Percentiles rank a stretch among this genome's conserved stretches.
These are phyloP conservation scores for Babyrousa celebensis DNA, from an alignment of 2,797 vertebrate genomes.

Conservation along the genomic window DNA sequence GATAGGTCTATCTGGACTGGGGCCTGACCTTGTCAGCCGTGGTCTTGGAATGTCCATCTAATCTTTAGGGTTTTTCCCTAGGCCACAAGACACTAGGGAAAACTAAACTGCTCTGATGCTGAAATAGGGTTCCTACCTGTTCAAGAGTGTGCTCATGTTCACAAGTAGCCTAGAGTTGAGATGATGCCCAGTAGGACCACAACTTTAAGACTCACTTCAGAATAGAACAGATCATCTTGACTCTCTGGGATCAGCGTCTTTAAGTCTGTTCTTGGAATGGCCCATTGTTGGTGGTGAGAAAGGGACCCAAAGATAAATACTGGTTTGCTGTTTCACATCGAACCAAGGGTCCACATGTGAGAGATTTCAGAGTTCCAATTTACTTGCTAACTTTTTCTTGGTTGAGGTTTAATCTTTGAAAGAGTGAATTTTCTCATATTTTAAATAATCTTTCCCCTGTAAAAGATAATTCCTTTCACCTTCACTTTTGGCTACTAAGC, in stretches of 20 bases:
- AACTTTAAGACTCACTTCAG: neutral
- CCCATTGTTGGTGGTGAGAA: neutral
- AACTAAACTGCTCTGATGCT: neutral
- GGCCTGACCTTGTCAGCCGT: neutral
- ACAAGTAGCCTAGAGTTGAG: neutral
- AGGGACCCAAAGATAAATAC: neutral
- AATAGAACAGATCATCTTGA: neutral
- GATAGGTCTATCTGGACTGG: neutral
- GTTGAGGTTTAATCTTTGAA: conserved; percentile 51
- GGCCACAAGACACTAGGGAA: neutral
- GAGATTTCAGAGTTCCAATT: conserved; percentile 28
- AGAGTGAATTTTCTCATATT: conserved; percentile 44
- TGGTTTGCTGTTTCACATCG: neutral
- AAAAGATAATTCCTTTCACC: conserved; percentile 7
- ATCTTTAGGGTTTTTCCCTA: neutral
- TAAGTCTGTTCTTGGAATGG: neutral
- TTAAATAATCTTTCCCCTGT: neutral
- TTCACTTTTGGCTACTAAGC: neutral
- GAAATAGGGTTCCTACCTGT: neutral
- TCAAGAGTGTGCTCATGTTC: neutral
- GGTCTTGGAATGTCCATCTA: neutral
- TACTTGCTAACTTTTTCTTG: conserved; percentile 19
- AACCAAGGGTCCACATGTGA: neutral
- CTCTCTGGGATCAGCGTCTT: neutral
- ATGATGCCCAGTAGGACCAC: neutral